phyloP scores from a whole-genome alignment of 2,888 invertebrate genomes.

The Gymnocheta viridis region DNA sequence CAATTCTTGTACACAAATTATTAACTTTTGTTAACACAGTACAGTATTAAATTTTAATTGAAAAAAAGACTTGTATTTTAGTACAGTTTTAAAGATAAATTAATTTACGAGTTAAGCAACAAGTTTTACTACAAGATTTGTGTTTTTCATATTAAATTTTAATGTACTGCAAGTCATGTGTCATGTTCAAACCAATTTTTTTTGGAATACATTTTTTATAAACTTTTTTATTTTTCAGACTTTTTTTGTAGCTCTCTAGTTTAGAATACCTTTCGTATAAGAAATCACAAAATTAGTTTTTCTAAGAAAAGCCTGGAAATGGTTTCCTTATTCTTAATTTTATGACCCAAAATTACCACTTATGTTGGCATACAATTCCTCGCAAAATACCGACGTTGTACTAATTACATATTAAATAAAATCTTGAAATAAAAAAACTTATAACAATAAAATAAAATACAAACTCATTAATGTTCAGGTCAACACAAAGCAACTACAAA shows the following conservation, averaged over 20 bases:
- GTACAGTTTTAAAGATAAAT: too few relatives aligned
- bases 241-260: background rate
- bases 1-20: too few relatives aligned
- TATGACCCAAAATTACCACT: slow-evolving; percentile 79
- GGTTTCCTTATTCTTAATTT: slow-evolving; percentile 61
- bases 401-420: slow-evolving; percentile 41
- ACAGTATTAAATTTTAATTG: too few relatives aligned
- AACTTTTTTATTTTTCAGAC: background rate
- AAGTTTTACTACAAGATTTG: too few relatives aligned
- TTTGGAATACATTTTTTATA: too few relatives aligned
- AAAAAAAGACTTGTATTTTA: too few relatives aligned
- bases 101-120: too few relatives aligned
- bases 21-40: too few relatives aligned
- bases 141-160: too few relatives aligned
- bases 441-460: slow-evolving; percentile 20
- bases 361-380: slow-evolving; percentile 53
- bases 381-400: background rate
- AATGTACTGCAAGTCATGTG: too few relatives aligned
- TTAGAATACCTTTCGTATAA: background rate
- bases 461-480: slow-evolving; percentile 5
- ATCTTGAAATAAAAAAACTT: background rate
- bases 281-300: background rate
- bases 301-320: background rate
- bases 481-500: slow-evolving; percentile 12
- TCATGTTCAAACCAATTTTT: too few relatives aligned